These are phyloP conservation scores for Chaitophorus viminalis DNA, from an alignment of 2,888 invertebrate genomes.

Conservation along the genomic window DNA sequence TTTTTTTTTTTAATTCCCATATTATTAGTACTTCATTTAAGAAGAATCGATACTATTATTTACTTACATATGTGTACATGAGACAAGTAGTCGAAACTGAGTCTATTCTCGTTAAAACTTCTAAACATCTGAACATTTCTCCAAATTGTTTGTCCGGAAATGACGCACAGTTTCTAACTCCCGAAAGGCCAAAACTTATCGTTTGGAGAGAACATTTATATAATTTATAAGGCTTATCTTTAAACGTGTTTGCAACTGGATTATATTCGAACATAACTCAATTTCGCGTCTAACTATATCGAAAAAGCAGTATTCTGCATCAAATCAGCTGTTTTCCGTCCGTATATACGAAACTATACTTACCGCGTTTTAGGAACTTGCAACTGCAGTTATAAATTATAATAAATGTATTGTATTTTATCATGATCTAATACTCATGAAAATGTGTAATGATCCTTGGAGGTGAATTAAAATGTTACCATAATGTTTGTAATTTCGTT, in stretches of 20 bases:
- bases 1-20: neutral
- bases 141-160: neutral
- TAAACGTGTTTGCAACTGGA: neutral
- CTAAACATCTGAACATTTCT: constrained; percentile 5
- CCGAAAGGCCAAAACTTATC: neutral
- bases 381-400: no score
- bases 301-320: no score
- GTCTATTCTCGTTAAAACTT: constrained; percentile 5
- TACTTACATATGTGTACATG: neutral
- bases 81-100: neutral
- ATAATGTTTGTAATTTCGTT: no score
- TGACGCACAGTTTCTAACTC: neutral
- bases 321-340: no score
- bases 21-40: neutral
- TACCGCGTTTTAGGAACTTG: neutral
- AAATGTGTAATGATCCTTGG: no score
- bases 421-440: no score
- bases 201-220: neutral
- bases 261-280: neutral
- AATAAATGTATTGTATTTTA: no score
- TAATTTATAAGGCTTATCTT: neutral
- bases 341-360: neutral
- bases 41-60: neutral
- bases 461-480: no score
- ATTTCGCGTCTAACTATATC: neutral